Conservation (phyloP, 2,113 vertebrate species). For the Pangasianodon gigas region DNA sequence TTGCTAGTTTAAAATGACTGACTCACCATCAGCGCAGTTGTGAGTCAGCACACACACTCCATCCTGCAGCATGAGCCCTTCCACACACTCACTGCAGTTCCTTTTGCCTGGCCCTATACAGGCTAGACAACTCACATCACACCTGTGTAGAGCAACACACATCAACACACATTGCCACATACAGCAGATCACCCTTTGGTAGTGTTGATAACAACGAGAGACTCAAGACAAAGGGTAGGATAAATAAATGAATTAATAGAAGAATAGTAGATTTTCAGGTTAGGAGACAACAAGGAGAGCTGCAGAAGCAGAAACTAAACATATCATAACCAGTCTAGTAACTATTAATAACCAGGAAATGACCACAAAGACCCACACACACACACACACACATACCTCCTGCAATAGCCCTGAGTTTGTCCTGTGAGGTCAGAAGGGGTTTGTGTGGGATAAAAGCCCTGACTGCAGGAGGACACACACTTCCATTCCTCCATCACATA, state of each 20-base stretch:
- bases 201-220: not conserved
- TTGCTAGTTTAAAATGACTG: constrained; percentile 33
- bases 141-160: constrained; percentile 72
- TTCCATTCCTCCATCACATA: constrained; percentile 90
- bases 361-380: not conserved
- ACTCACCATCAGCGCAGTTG: constrained; percentile 90
- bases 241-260: not conserved
- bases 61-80: constrained; percentile 83
- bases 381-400: constrained; percentile 71
- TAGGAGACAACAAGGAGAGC: not conserved
- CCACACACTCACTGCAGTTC: constrained; percentile 90
- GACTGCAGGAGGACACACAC: constrained; percentile 85
- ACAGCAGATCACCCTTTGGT: not conserved
- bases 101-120: constrained; percentile 83
- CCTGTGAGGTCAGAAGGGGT: constrained; percentile 71
- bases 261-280: not conserved
- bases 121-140: constrained; percentile 87
- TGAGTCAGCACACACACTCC: constrained; percentile 84
- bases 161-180: not conserved
- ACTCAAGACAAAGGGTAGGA: not conserved
- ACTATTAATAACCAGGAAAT: not conserved
- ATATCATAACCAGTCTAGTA: not conserved
- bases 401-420: constrained; percentile 78
- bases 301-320: not conserved
- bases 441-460: constrained; percentile 81